Conservation (phyloP, 2,113 vertebrate genomes). For the Syngnathoides biaculeatus region DNA sequence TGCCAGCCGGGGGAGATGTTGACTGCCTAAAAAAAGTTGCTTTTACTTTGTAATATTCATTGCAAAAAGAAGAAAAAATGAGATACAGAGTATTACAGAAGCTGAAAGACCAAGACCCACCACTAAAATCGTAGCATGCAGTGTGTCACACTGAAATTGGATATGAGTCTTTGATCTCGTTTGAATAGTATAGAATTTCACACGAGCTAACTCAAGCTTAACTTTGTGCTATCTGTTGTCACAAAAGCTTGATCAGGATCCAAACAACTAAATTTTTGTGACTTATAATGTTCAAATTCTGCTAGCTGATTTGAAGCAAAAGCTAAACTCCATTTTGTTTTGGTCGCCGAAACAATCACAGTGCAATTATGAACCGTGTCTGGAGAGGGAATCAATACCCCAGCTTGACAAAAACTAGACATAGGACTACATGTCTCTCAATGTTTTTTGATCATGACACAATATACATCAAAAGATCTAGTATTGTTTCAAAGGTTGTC, state of each 20-base stretch:
- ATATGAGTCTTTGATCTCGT: conserved; percentile 1
- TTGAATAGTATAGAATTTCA: conserved; percentile 53
- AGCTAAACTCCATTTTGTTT: not conserved
- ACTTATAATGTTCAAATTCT: not conserved
- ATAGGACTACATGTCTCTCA: too few species aligned
- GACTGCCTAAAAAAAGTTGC: conserved; percentile 21
- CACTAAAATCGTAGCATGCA: conserved; percentile 27
- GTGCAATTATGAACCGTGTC: not conserved
- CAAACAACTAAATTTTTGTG: conserved; percentile 3
- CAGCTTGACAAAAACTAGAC: not conserved
- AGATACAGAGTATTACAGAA: conserved; percentile 19
- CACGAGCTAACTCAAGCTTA: conserved; percentile 17
- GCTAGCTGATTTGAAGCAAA: not conserved
- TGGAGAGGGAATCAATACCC: not conserved
- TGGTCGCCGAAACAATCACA: not conserved
- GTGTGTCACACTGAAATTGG: conserved; percentile 14
- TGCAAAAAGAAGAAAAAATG: conserved; percentile 26
- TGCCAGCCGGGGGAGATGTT: conserved; percentile 29
- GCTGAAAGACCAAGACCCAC: conserved; percentile 19
- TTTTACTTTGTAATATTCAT: conserved; percentile 38
- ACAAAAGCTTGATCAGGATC: not conserved
- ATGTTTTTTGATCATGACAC: too few species aligned
- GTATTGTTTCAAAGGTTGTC: too few species aligned
- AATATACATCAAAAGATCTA: too few species aligned
- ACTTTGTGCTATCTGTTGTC: not conserved